A percentile compares a stretch with the other conserved stretches of the same genome.
Conservation (phyloP, 1,140 invertebrate species). For the Hormaphis cornu region DNA sequence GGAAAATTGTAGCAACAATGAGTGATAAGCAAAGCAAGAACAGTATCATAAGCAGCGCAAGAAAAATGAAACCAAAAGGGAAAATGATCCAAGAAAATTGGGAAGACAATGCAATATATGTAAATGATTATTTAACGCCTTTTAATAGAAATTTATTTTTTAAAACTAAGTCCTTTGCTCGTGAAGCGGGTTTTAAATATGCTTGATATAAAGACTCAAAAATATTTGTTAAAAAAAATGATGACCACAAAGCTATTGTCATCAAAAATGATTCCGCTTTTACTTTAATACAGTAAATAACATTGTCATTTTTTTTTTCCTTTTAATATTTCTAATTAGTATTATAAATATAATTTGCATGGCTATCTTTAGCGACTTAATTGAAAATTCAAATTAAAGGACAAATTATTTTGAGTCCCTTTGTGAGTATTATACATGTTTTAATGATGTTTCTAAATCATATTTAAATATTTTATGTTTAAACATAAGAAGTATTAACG, state of each 20-base stretch:
- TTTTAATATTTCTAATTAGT: background rate
- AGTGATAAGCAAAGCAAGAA: background rate
- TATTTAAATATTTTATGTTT: background rate
- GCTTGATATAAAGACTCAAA: background rate
- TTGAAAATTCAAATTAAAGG: background rate
- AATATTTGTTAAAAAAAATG: background rate
- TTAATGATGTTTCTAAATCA: background rate
- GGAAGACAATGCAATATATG: background rate
- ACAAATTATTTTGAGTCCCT: background rate
- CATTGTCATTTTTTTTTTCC: too few relatives aligned
- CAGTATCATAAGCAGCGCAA: background rate
- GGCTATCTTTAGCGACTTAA: background rate
- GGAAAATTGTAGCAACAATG: background rate
- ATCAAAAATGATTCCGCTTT: background rate
- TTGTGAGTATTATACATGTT: background rate
- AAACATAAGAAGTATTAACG: slow-evolving; percentile 4
- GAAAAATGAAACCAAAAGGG: background rate
- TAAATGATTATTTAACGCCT: background rate
- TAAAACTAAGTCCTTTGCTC: background rate
- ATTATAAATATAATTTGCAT: background rate
- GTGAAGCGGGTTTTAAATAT: background rate
- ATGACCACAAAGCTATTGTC: background rate
- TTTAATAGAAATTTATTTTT: background rate
- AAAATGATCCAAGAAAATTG: background rate
- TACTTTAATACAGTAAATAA: background rate